phyloP scores from a whole-genome alignment of 2,888 invertebrate species.

The Amblyjoppa proteus region DNA sequence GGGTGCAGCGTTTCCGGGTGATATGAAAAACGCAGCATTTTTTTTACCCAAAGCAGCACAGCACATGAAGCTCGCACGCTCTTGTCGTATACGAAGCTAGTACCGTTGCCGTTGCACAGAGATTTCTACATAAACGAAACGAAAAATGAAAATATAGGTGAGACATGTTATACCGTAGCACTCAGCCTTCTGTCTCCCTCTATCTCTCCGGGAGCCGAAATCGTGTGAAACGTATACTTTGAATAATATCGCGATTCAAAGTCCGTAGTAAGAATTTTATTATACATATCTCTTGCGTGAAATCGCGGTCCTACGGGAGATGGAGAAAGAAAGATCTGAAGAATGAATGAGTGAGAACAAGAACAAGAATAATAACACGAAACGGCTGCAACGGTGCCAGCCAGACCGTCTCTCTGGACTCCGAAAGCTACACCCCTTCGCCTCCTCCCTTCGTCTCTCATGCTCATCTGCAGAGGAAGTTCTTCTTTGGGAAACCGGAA shows the following conservation, averaged over 20 bases:
- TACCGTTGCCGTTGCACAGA: conserved; percentile 4
- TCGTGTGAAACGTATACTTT: conserved; percentile 81
- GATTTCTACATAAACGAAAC: conserved; percentile 2
- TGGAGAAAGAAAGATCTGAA: conserved; percentile 6
- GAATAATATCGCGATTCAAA: conserved; percentile 84
- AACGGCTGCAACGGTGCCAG: conserved; percentile 81
- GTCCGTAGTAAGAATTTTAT: conserved; percentile 74
- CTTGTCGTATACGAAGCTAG: conserved; percentile 5
- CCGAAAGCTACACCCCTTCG: neutral
- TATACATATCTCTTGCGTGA: conserved; percentile 58
- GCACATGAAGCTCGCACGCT: neutral
- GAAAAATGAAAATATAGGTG: conserved; percentile 51
- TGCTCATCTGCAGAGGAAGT: conserved; percentile 46
- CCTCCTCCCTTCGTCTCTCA: neutral
- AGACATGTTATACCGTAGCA: conserved; percentile 28
- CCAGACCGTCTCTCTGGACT: conserved; percentile 78
- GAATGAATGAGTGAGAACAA: conserved; percentile 70
- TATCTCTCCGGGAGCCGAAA: conserved; percentile 68
- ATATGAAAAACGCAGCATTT: conserved; percentile 5
- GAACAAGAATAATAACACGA: conserved; percentile 59
- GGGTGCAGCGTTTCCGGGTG: neutral
- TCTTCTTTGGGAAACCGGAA: conserved; percentile 60
- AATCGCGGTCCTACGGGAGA: conserved; percentile 41
- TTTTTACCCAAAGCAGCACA: neutral
- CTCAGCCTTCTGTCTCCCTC: neutral